Evolutionary conservation across 2,888 invertebrate species (phyloP), one percentile per base, ranked within the genome.

Genomic region (Andrena minutula): DNA sequence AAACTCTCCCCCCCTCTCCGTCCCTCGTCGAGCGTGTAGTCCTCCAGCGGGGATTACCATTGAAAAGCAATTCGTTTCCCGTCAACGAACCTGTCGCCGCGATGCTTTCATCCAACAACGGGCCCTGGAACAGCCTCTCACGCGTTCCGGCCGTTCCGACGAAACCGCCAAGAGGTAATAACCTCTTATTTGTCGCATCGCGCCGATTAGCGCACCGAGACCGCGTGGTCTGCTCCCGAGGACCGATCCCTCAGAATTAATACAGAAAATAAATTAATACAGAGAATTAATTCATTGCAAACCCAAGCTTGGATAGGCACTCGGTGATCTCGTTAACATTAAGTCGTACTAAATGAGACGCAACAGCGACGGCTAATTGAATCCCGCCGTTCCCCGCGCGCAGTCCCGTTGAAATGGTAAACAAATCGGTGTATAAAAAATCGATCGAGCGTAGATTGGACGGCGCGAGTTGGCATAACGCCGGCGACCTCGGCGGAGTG

Each of bases 51-150:
- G 74, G 78, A 88, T 88, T 85, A 88, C 88, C 86, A 88, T 84
- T 83, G 88, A 86, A 84, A 88, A 87, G 85, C 88, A 83, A 88
- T 88, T 87, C 86, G 83, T 88, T 86, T 86, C 80, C 83, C 75
- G 86, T 84, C 89, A 87, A 87, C 83, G 84, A 83, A 74, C 82
- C 84, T 70, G 77, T 83, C 82, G 79, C 68, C 82, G 73, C 72
- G 77, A 75, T 68, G 75, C 75, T 74, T 65, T 80, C 84, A 47
- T 65, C 73, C 60, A 56, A 51, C 61, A 26, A 51, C 63, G 47
- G n/a, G 23, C 47, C 56, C 49, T 35, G 56, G 23, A 73, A 53
- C 56, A n/a, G 53, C 16, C 51, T 30, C 28, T 47, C 30, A 23
- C 63, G 41, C 5, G 23, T 41, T 41, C 41, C 26, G 47, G 10